Evolutionary conservation across 2,888 invertebrate genomes (phyloP).

Genomic region (Boloria selene): DNA sequence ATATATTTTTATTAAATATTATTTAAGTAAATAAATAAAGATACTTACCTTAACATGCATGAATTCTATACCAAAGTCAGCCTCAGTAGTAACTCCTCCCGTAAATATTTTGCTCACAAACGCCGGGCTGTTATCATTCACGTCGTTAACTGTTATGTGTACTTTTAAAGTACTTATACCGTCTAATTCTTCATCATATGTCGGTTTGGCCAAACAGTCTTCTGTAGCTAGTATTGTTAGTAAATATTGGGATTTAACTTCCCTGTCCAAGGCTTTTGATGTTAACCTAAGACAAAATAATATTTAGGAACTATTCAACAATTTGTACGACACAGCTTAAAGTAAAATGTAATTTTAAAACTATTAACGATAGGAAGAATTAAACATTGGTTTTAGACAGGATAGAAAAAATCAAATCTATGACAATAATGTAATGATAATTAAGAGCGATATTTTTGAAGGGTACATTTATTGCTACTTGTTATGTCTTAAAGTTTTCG

Average conservation of each 20-base stretch:
- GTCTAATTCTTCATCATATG: constrained; percentile 80
- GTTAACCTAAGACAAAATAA: constrained; percentile 53
- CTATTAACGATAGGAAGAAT: no score
- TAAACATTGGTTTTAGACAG: no score
- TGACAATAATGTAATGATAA: no score
- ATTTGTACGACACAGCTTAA: no score
- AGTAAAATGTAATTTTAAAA: no score
- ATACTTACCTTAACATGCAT: constrained; percentile 88
- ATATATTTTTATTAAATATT: no score
- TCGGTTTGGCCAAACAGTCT: constrained; percentile 86
- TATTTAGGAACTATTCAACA: neutral
- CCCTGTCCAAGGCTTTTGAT: constrained; percentile 87
- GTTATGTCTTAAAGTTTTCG: neutral
- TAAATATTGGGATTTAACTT: constrained; percentile 85
- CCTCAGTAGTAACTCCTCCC: constrained; percentile 96
- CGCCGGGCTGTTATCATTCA: constrained; percentile 95
- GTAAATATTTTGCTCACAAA: constrained; percentile 93
- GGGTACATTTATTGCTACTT: neutral
- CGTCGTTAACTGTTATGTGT: constrained; percentile 88
- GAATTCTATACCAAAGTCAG: constrained; percentile 94
- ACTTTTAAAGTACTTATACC: constrained; percentile 88
- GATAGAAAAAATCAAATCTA: no score
- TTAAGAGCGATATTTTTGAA: no score
- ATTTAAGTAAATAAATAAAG: no score
- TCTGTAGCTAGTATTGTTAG: constrained; percentile 91